Base-by-base conservation (phyloP, 2,113 vertebrate genomes). In the Echinops telfairi region DNA sequence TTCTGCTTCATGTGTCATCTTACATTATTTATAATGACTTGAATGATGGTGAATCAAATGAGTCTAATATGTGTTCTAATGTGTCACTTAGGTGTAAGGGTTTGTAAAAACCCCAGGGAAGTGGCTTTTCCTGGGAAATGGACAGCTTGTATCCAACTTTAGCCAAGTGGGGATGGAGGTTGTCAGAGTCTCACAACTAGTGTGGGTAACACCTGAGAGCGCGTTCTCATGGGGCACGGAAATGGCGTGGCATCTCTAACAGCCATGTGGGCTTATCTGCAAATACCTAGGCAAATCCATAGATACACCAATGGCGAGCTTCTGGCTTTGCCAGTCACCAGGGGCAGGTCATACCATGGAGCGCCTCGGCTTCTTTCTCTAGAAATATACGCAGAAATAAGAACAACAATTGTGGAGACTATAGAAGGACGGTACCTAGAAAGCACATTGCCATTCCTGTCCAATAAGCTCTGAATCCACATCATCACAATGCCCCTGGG, bases 1-100 rank as follows among this genome's bases (percentile, higher is more conserved):
- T 94, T 53, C 75, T 93, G 40, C 40, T 86, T 88, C 75, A 23
- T 3, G 10, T 85, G 82, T 80, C 87, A 40, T 79, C 60, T 83
- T 94, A 70, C 70, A 77, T 89, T 96, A 96, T 90, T 95, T 86
- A 87, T 80, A 70, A 89, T 22, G 22, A 89, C 58, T 47, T 85
- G 75, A 83, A 87, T 14, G 27, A 19, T 2, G 20, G 17, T 43
- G 78, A 75, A 68, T 76, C 9, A 43, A 40, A 77, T 29, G 31
- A 66, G 16, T 57, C 23, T 31, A 70, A 36, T 79, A 53, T 80
- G 23, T 80, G 91, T 90, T 80, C 82, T 38, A 70, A 71, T 2
- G 19, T 33, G 33, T 68, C n/a, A 3, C 40, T 25, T 38, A 60
- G 16, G 47, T 6, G 5, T 33, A 22, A 62, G 0, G 3, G 6